phyloP scores from a whole-genome alignment of 1,140 invertebrate species.

The Leptestheria dahalacensis region DNA sequence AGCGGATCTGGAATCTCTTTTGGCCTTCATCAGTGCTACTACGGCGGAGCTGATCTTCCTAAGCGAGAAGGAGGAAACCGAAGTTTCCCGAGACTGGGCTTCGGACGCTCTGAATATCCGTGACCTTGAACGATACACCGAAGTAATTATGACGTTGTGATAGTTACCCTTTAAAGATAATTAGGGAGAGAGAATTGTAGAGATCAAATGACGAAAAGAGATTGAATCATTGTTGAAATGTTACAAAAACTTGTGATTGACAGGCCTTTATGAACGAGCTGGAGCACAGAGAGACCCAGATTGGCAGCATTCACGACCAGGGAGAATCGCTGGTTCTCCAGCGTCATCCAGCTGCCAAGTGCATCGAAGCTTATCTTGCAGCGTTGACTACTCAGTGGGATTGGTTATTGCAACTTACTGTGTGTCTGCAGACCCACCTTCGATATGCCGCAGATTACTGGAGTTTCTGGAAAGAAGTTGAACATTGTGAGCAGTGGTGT shows the following conservation, averaged over 20 bases:
- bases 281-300: constrained; percentile 86
- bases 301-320: constrained; percentile 84
- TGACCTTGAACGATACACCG: constrained; percentile 86
- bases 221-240: no score
- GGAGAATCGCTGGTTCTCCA: constrained; percentile 84
- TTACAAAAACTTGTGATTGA: constrained; percentile 23
- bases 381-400: constrained; percentile 96
- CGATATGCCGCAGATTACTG: constrained; percentile 81
- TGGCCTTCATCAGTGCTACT: constrained; percentile 86
- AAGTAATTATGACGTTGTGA: no score
- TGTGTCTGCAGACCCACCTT: constrained; percentile 88
- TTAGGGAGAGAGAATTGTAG: no score
- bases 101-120: constrained; percentile 79
- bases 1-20: constrained; percentile 75
- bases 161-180: no score
- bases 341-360: constrained; percentile 86
- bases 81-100: constrained; percentile 89
- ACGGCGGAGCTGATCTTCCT: constrained; percentile 91
- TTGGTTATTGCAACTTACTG: constrained; percentile 82
- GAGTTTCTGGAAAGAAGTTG: constrained; percentile 78
- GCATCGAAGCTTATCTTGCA: constrained; percentile 85
- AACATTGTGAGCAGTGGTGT: constrained; percentile 81
- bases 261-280: constrained; percentile 86
- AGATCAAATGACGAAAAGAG: no score
- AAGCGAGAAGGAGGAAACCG: constrained; percentile 88